Evolutionary conservation across 2,797 vertebrate species (phyloP), one percentile per base, ranked within the genome.

Genomic region (Oceanodroma leucorhoa): DNA sequence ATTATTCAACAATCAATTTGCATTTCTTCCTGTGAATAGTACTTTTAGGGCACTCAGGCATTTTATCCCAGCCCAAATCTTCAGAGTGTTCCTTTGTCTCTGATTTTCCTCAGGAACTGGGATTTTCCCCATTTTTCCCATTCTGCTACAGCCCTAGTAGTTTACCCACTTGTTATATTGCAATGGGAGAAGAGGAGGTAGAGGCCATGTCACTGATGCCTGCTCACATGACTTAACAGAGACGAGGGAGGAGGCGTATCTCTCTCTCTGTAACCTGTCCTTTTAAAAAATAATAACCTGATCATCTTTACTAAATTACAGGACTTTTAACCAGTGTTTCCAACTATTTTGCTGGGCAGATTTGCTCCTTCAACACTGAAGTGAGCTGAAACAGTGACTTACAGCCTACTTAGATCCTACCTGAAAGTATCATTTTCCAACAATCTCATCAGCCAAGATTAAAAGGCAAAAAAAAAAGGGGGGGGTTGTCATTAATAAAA

Each of bases 181-280:
- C 24, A 43, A 10, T 32, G 45, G 36, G 32, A 64, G 9, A 51
- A n/a, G 50, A n/a, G 48, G 30, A 77, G 10, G 76, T 5, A 48
- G 34, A 87, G 16, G 2, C 24, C 11, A 1, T 11, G 17, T 29
- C 36, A 43, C 24, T 45, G 36, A 30, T 53, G 10, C 19, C 20
- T 40, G 40, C 30, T 90, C 18, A 38, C 29, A 24, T 32, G 21
- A 66, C 62, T 62, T 82, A 54, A 46, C 5, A 53, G 41, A 57
- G 12, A 24, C 1, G 5, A 89, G 18, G 43, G 17, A 19, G 66
- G 18, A 78, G 6, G 4, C 82, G 27, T 40, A 9, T 29, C 6
- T 53, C 14, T 64, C 13, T 38, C 3, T 82, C 3, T 83, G 15
- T 50, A 51, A 69, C 0, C 0, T 36, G 5, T n/a, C 29, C 12